phyloP scores from a whole-genome alignment of 2,113 vertebrate genomes.

The Albula glossodonta region DNA sequence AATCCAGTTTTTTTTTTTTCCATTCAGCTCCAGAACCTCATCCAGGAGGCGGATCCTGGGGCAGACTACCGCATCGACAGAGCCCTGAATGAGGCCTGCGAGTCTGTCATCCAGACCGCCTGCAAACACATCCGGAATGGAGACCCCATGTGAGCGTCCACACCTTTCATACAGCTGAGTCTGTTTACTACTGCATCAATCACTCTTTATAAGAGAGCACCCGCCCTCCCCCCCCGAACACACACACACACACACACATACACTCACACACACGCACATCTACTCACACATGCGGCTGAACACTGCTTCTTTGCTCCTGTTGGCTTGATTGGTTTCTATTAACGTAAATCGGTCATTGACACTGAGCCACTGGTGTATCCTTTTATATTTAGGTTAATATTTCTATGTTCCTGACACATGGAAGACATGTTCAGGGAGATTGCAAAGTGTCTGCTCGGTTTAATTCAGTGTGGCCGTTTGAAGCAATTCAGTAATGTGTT shows the following conservation, averaged over 20 bases:
- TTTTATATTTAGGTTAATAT: no score
- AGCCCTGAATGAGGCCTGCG: slow-evolving; percentile 93
- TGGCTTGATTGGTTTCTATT: no score
- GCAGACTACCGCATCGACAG: slow-evolving; percentile 94
- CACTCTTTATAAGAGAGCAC: no score
- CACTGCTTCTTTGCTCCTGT: no score
- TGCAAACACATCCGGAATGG: slow-evolving; percentile 95
- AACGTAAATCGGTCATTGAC: no score
- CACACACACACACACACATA: no score
- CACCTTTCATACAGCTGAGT: neutral
- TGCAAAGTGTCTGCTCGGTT: no score
- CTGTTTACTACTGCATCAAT: neutral
- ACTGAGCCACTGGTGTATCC: no score
- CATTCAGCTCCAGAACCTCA: slow-evolving; percentile 86
- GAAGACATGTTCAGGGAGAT: no score
- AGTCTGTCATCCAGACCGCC: slow-evolving; percentile 95
- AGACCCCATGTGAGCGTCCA: slow-evolving; percentile 89
- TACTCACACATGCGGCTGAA: neutral
- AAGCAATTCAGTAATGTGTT: no score
- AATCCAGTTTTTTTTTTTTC: neutral
- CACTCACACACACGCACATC: neutral
- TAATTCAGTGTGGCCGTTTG: no score
- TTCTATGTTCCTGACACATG: no score
- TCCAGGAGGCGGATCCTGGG: slow-evolving; percentile 92
- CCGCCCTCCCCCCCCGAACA: neutral